Base-by-base conservation (phyloP, 2,797 vertebrate species). In the Anguilla megastoma region DNA sequence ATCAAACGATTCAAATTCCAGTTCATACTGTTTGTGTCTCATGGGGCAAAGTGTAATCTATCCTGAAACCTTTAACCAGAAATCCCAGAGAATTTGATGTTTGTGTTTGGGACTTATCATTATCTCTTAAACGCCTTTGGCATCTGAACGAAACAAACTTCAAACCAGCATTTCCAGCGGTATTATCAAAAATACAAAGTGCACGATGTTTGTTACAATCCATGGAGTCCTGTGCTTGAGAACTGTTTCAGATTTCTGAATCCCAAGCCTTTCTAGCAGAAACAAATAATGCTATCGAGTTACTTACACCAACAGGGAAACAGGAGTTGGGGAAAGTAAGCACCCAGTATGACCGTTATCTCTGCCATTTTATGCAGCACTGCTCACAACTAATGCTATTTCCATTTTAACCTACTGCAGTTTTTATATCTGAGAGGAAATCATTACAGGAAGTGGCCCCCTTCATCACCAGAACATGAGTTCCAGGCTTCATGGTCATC, bases 161-260 rank as follows among this genome's bases (percentile, higher is more conserved):
- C 84, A 88, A 88, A 90, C 56, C 58, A 90, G 89, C 85, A 71
- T 89, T 91, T 93, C 80, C 89, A 54, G 56, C 80, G 84, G 79
- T 8, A 10, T 74, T 80, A 27, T 84, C 87, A n/a, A 71, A 90
- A 92, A 87, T 86, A 88, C 74, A 87, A 76, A 10, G 0, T 88
- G 66, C 14, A 89, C 90, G 89, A 84, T 85, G 87, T 87, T 90
- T 82, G 86, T 56, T 86, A 48, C 18, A 93, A 52, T 69, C 79
- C 50, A n/a, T 85, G 69, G 69, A 21, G 71, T 76, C 10, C 41
- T 45, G 18, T 52, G 66, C 63, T 87, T 69, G 86, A 69, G 85
- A 36, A 69, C 66, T 41, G 14, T 33, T 83, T 76, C 33, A 85
- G 85, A 85, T 50, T 10, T 14, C 6, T 50, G 79, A 82, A 82